Base-by-base conservation (phyloP, 2,888 invertebrate species). In the Steinernema hermaphroditum region DNA sequence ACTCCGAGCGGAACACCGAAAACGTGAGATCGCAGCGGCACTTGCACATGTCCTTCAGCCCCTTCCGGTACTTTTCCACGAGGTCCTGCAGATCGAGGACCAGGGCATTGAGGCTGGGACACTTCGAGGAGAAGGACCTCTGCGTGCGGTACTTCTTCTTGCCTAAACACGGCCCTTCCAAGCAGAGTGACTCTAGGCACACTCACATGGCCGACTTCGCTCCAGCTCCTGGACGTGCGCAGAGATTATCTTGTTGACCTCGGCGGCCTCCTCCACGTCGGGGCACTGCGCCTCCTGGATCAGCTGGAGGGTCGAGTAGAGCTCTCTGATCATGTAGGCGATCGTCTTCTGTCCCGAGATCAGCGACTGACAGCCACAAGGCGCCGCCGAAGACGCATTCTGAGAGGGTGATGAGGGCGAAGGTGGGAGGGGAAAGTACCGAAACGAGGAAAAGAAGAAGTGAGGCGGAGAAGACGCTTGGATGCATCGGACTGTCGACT, bases 251-350 rank as follows among this genome's bases (percentile, higher is more conserved):
- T 62, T 62, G 62, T 62, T 62, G 2, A 34, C 62, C 6, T 24
- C 62, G 2, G 32, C 62, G 32, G 32, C 27, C 32, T 24, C 27
- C 4, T 62, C 62, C 14, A 62, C 34, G 32, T 29, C 16, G 9
- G 24, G 12, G 32, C 62, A 62, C 27, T 34, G 27, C 16, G 32
- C 8, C 32, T 62, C 32, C 46, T n/a, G 46, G 46, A 46, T 19
- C 37, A 37, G 37, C 27, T 29, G 6, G 4, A 62, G 34, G 16
- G 14, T 24, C 2, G 22, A 24, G 62, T 32, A 34, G 32, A 62
- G 62, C 32, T 62, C 62, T 9, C 62, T 12, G 1, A 32, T 19
- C 32, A 62, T 62, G 62, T 62, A 62, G n/a, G 62, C 62, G 62
- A 62, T 27, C 16, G 62, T 29, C 19, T 32, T 62, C 62, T 62